Evolutionary conservation across 2,797 vertebrate genomes (phyloP).

Genomic region (Miichthys miiuy): DNA sequence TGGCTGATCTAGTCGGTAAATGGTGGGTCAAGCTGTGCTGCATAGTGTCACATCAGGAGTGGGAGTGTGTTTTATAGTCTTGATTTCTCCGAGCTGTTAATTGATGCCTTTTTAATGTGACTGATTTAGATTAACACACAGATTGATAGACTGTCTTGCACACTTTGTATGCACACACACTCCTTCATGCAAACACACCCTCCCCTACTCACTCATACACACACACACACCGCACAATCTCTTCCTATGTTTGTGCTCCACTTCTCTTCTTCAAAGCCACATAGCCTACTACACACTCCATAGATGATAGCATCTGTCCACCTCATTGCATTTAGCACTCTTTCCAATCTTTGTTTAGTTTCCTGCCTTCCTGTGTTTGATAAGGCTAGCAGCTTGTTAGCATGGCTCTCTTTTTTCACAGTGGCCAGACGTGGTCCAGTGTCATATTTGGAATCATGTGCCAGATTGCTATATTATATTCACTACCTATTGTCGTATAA

Average conservation of each 20-base stretch:
- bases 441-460: constrained; percentile 14
- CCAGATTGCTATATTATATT: constrained; percentile 2
- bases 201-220: neutral
- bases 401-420: constrained; percentile 30
- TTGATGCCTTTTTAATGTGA: constrained; percentile 62
- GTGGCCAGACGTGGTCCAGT: constrained; percentile 9
- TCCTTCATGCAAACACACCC: constrained; percentile 8
- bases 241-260: constrained; percentile 53
- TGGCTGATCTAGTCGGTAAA: constrained; percentile 64
- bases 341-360: constrained; percentile 69
- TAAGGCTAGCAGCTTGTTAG: constrained; percentile 60
- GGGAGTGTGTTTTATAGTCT: constrained; percentile 22
- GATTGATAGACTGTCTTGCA: constrained; percentile 48
- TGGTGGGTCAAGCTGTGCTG: constrained; percentile 61
- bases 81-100: constrained; percentile 49
- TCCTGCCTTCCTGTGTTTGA: constrained; percentile 64
- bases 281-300: constrained; percentile 26
- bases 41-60: constrained; percentile 45
- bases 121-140: constrained; percentile 58
- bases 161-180: constrained; percentile 45
- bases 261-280: constrained; percentile 50
- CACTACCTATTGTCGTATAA: constrained; percentile 13
- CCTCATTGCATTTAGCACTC: constrained; percentile 61
- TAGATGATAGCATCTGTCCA: constrained; percentile 58
- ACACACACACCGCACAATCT: constrained; percentile 31